Evolutionary conservation across 2,888 invertebrate species (phyloP), one percentile per base, ranked within the genome.

Genomic region (Leucoma salicis): DNA sequence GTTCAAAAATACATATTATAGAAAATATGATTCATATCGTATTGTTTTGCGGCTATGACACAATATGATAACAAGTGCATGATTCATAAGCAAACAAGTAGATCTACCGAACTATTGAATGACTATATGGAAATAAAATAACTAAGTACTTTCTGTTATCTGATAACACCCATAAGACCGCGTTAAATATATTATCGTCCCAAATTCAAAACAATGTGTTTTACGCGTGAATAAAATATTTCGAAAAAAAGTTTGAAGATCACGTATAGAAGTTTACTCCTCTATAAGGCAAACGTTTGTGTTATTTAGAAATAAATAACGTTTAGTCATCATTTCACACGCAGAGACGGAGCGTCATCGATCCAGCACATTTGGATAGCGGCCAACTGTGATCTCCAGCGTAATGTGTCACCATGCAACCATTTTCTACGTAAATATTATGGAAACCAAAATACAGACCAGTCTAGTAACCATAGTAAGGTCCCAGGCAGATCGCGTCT

Each of bases 401-500:
- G 64, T 70, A 72, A 59, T 70, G 59, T 56, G 52, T 57, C 55
- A 45, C 37, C 42, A 39, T 32, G 46, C 35, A 36, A 49, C 37
- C 49, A 50, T 35, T 49, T 57, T 50, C 48, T 46, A 53, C 39
- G 52, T 56, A 47, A 47, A 54, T 47, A 49, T 42, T 47, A 61
- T 56, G 31, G 48, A 57, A 60, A 57, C 46, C 58, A 46, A 58
- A 51, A 74, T 87, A 91, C 91, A 88, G 82, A 92, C 92, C 91
- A 90, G 76, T 81, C 87, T 87, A 47, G 85, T 68, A 60, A 91
- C 88, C 59, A 87, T 84, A 68, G 91, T 91, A 61, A 92, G 91
- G 64, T 92, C 92, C 92, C 92, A 92, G 49, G 92, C 92, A 53
- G 92, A 89, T 49, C 88, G 77, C 46, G 90, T 87, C 75, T 90